A percentile compares a stretch with the other conserved stretches of the same genome.
Evolutionary conservation across 2,797 vertebrate genomes (phyloP).

Genomic region (Cuniculus paca): DNA sequence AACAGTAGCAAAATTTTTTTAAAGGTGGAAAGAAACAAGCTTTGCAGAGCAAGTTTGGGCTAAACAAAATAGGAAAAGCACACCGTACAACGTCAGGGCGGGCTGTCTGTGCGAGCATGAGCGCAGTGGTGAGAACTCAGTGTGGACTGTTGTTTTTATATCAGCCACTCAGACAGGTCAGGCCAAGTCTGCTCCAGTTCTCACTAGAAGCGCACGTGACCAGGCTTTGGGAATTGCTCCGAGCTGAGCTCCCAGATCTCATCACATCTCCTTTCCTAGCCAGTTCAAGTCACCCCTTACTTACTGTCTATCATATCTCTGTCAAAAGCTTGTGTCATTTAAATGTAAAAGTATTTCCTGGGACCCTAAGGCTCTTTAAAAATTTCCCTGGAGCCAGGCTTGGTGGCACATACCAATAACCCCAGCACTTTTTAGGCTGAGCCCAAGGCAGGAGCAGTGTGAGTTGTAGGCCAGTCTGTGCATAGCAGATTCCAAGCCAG

Average conservation of each 20-base stretch:
- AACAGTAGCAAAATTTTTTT: background rate
- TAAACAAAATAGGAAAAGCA: too few relatives aligned
- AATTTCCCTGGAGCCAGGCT: background rate
- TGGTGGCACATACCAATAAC: background rate
- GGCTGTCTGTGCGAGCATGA: too few relatives aligned
- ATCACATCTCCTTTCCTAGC: too few relatives aligned
- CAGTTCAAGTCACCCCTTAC: too few relatives aligned
- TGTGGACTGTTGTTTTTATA: too few relatives aligned
- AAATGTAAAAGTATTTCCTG: background rate
- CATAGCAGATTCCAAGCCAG: background rate
- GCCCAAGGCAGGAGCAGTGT: background rate
- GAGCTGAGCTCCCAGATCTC: background rate
- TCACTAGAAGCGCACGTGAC: background rate
- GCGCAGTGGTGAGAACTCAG: too few relatives aligned
- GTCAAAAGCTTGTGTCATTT: background rate
- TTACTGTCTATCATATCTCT: background rate
- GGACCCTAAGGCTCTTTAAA: background rate
- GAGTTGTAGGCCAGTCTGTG: background rate
- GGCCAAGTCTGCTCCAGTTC: background rate
- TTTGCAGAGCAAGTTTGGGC: too few relatives aligned
- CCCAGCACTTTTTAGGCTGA: background rate
- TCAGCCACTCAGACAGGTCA: too few relatives aligned
- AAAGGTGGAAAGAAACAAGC: too few relatives aligned
- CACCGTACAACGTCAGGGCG: too few relatives aligned
- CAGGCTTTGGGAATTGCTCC: background rate